These are phyloP conservation scores for Drosophila demipolita DNA, from an alignment of 2,888 invertebrate genomes.

Conservation along the genomic window DNA sequence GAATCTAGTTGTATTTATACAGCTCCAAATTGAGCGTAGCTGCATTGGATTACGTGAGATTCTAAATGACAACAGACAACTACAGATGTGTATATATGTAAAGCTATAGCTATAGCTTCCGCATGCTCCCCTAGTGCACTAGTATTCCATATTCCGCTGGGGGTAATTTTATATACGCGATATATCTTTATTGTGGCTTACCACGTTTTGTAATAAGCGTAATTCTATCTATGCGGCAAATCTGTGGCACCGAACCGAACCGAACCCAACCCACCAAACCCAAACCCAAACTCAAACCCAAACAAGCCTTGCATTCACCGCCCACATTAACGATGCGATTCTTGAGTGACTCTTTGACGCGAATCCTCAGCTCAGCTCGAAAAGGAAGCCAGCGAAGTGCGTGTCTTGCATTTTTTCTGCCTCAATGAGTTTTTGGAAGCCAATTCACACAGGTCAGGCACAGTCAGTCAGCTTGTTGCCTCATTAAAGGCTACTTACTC, in stretches of 20 bases:
- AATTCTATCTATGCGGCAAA: constrained; percentile 63
- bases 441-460: constrained; percentile 28
- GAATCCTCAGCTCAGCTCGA: constrained; percentile 55
- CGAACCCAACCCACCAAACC: not conserved
- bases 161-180: constrained; percentile 52
- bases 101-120: constrained; percentile 27
- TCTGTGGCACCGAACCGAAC: constrained; percentile 1
- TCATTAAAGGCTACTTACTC: constrained; percentile 2
- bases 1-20: constrained; percentile 5
- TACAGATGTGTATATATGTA: not conserved
- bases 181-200: constrained; percentile 68
- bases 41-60: constrained; percentile 36
- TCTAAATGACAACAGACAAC: constrained; percentile 45
- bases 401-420: constrained; percentile 57
- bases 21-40: constrained; percentile 16
- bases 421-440: constrained; percentile 46
- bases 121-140: constrained; percentile 23
- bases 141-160: constrained; percentile 8
- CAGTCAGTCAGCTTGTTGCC: constrained; percentile 11
- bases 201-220: constrained; percentile 79
- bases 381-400: constrained; percentile 71
- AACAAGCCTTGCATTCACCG: not conserved
- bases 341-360: constrained; percentile 57
- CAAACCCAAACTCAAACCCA: not conserved
- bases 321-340: constrained; percentile 25